Base-by-base conservation (phyloP, 2,797 vertebrate species). In the Sebastolobus alascanus region DNA sequence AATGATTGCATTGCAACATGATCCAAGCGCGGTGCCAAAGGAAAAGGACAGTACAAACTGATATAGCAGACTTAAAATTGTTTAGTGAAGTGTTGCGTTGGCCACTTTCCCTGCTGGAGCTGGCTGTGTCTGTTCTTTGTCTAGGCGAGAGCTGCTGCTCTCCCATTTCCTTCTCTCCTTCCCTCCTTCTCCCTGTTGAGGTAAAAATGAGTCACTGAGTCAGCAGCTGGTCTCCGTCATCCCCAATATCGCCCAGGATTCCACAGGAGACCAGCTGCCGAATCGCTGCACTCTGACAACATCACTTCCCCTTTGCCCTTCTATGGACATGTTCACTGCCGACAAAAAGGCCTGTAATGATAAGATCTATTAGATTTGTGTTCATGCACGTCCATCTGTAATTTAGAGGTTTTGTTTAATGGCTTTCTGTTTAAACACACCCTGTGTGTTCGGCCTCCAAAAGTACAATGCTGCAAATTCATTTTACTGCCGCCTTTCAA, bases 201-300 rank as follows among this genome's bases (percentile, higher is more conserved):
- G 93, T 89, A 93, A 91, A 92, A 94, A 90, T 96, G 96, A 96
- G 90, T 96, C 96, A 96, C 89, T 92, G 91, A 94, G 79, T 94
- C 92, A 95, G 94, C 96, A 96, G 95, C 96, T 96, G 95, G 80
- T 86, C 89, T 88, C 83, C 85, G 90, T 96, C 95, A 94, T 87
- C 68, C 78, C 77, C 87, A 81, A 59, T 90, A 90, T 95, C 94
- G 85, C 93, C 92, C 92, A 93, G 84, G 87, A 93, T 92, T 94
- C 89, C 92, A 86, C 85, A 67, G 68, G 50, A 75, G 87, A 79
- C 81, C 84, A 68, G 80, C 84, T 86, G 86, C 73, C 75, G 77
- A 66, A 82, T 87, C 74, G 68, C 68, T 86, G 10, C 82, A 37
- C 87, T 81, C 87, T 93, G 89, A 93, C 80, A 66, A 89, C 91